A percentile compares a stretch with the other conserved stretches of the same genome.
Evolutionary conservation across 2,797 vertebrate genomes (phyloP).

Genomic region (Esox lucius): DNA sequence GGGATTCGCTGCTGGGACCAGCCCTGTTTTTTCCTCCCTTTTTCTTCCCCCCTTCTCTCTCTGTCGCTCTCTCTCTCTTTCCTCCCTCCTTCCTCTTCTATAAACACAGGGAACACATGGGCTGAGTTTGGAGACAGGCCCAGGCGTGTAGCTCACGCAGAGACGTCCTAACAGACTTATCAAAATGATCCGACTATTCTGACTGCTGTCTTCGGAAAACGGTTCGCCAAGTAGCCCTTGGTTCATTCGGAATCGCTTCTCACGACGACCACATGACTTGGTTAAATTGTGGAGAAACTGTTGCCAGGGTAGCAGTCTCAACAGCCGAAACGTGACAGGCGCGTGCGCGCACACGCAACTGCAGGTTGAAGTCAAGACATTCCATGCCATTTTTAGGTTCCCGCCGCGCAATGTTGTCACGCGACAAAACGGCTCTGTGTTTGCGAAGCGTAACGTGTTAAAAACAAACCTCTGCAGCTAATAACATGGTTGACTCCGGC

Average conservation of each 20-base stretch:
- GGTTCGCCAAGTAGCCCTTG: neutral
- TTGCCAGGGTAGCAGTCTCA: neutral
- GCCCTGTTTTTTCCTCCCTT: constrained; percentile 36
- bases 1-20: constrained; percentile 45
- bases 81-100: constrained; percentile 33
- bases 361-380: neutral
- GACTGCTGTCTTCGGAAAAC: neutral
- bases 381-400: neutral
- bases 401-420: neutral
- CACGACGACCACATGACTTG: neutral
- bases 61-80: neutral
- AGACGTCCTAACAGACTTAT: neutral
- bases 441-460: neutral
- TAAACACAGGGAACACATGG: constrained; percentile 67
- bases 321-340: neutral
- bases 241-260: neutral
- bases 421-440: neutral
- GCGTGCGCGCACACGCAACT: neutral
- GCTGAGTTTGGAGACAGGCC: constrained; percentile 45
- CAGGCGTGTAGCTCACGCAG: constrained; percentile 27
- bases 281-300: neutral
- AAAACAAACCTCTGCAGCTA: constrained; percentile 10
- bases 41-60: neutral
- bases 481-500: constrained; percentile 13
- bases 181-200: neutral